Base-by-base conservation (phyloP, 1,140 invertebrate species). In the Acromyrmex echinatior region DNA sequence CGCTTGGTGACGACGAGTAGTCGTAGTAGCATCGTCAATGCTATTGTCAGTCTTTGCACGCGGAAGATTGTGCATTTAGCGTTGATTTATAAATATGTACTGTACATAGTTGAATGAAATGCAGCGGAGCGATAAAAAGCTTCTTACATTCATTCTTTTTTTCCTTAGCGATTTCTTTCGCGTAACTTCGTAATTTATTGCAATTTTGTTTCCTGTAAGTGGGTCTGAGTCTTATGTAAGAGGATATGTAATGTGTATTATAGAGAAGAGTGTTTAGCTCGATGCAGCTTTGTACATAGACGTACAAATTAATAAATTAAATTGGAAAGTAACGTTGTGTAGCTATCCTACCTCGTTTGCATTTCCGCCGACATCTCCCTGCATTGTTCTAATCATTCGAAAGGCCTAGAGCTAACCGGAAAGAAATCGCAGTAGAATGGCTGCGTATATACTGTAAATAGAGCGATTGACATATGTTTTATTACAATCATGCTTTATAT, bases 41-140 rank as follows among this genome's bases (percentile, higher is more conserved):
- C 93, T 94, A 94, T 91, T 94, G 93, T 92, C 88, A 89, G 90
- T 94, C 93, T 94, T 93, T 89, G 63, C 63, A 56, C 82, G 25
- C 68, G 60, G 90, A 94, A 94, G 94, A 94, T 92, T 92, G 92
- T 74, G 87, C 92, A 93, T 89, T 92, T 94, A 94, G 92, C 89
- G 76, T 81, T 68, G 25, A 92, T 88, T 89, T 89, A 81, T 76
- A 92, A 87, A 56, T 53, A 51, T 70, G 10, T 68, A 81, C 82
- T 63, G 81, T 88, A 85, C 58, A 87, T 85, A 66, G 86, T 79
- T 66, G 12, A 68, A 39, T 68, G 49, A 73, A 31, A 60, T 74
- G 80, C 56, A 73, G 25, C 21, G 71, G 39, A 18, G 7, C 18
- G 25, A 16, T 12, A 14, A 60, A 51, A 3, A 39, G 35, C 80